phyloP scores from a whole-genome alignment of 2,888 invertebrate species.

The Ophion ellenae region DNA sequence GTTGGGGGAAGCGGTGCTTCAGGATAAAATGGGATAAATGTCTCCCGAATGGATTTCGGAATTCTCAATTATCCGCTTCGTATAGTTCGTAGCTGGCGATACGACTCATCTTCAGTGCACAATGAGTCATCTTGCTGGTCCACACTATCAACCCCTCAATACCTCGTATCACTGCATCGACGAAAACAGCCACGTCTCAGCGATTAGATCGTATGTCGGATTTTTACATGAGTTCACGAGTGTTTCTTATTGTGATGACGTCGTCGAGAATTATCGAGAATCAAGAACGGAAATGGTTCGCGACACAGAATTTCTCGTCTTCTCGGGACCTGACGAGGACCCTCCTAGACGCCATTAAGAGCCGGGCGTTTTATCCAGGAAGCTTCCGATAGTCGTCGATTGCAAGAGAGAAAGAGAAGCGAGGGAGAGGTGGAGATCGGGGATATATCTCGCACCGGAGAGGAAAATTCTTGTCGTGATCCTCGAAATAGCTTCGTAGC shows the following conservation, averaged over 20 bases:
- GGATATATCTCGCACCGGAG: slow-evolving; percentile 42
- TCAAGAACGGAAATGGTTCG: background rate
- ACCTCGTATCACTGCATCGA: background rate
- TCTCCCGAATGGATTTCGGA: slow-evolving; percentile 12
- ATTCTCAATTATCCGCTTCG: slow-evolving; percentile 41
- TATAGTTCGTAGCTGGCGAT: background rate
- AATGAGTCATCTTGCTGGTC: background rate
- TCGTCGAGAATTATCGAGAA: background rate
- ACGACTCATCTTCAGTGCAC: background rate
- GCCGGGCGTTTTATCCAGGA: slow-evolving; percentile 11
- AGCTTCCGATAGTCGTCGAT: slow-evolving; percentile 15
- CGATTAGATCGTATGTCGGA: background rate
- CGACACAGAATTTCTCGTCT: background rate
- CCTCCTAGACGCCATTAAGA: background rate
- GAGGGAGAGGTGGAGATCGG: slow-evolving; percentile 44
- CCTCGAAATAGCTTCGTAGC: slow-evolving; percentile 52
- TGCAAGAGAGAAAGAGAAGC: slow-evolving; percentile 21
- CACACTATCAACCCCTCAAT: background rate
- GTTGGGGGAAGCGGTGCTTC: background rate
- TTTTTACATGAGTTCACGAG: background rate
- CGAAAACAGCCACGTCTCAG: background rate
- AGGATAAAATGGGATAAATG: slow-evolving; percentile 40
- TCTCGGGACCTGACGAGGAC: background rate
- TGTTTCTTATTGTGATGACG: background rate
- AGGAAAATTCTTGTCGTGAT: slow-evolving; percentile 45